Conservation (phyloP, 2,888 invertebrate species). For the Eupithecia abbreviata region DNA sequence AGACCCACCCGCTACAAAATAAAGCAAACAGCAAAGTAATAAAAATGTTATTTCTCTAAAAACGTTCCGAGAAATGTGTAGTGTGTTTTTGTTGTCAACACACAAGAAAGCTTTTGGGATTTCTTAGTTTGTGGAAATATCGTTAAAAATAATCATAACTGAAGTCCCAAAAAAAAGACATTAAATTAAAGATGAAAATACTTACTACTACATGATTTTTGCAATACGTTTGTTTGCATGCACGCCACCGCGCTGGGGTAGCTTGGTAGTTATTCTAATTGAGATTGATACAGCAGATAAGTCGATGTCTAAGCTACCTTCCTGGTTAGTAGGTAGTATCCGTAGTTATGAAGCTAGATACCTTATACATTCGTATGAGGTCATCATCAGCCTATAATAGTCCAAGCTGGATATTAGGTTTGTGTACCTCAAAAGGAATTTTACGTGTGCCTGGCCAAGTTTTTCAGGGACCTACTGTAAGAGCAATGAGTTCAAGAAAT, state of each 20-base stretch:
- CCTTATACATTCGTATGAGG: too few species aligned
- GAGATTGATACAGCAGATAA: neutral
- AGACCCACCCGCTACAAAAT: constrained; percentile 52
- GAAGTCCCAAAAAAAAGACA: neutral
- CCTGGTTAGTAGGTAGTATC: neutral
- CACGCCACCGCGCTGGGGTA: neutral
- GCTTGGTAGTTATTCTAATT: neutral
- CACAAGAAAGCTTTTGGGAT: neutral
- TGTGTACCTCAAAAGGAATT: too few species aligned
- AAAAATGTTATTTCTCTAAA: constrained; percentile 35
- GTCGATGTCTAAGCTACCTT: neutral
- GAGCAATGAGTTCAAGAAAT: constrained; percentile 2
- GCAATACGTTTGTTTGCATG: neutral
- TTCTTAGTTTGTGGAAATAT: neutral
- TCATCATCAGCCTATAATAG: neutral
- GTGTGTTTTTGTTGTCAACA: constrained; percentile 27
- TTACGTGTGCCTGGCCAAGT: neutral
- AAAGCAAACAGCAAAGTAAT: constrained; percentile 48
- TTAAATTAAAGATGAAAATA: neutral
- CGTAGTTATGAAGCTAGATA: too few species aligned
- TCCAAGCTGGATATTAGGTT: neutral
- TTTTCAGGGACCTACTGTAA: neutral
- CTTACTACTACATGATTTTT: neutral
- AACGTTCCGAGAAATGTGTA: constrained; percentile 26
- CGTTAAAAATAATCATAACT: neutral